Conservation (phyloP, 1,140 invertebrate species). For the Ruditapes philippinarum region DNA sequence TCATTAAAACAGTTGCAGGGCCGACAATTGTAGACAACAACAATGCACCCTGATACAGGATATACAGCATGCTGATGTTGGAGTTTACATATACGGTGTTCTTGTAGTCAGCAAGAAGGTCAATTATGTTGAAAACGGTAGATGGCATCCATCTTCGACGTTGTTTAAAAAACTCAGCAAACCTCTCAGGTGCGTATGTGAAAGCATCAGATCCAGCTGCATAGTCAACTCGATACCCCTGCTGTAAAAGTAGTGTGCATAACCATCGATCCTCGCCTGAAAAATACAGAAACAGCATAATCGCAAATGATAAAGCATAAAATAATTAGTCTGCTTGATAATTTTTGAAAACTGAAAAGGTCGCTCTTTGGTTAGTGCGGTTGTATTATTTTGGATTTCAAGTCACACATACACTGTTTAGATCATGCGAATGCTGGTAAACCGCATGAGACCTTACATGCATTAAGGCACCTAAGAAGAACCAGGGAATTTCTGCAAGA, state of each 20-base stretch:
- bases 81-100: constrained; percentile 97
- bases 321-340: too few species aligned
- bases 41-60: constrained; percentile 93
- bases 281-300: too few species aligned
- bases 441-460: too few species aligned
- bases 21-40: constrained; percentile 85
- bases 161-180: constrained; percentile 90
- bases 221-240: constrained; percentile 93
- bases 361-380: too few species aligned
- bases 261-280: constrained; percentile 90
- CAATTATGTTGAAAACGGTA: constrained; percentile 90
- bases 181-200: constrained; percentile 95
- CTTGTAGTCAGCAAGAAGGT: constrained; percentile 87
- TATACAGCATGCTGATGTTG: constrained; percentile 98
- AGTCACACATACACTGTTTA: too few species aligned
- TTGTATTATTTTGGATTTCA: too few species aligned
- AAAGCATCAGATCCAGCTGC: constrained; percentile 99
- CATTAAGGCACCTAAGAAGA: too few species aligned
- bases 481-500: too few species aligned
- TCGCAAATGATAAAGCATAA: too few species aligned
- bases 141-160: constrained; percentile 90
- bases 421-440: too few species aligned
- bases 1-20: constrained; percentile 90
- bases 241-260: constrained; percentile 89
- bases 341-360: too few species aligned